A percentile compares a stretch with the other conserved stretches of the same genome.
Evolutionary conservation across 2,797 vertebrate genomes (phyloP).

Genomic region (Euthynnus affinis): DNA sequence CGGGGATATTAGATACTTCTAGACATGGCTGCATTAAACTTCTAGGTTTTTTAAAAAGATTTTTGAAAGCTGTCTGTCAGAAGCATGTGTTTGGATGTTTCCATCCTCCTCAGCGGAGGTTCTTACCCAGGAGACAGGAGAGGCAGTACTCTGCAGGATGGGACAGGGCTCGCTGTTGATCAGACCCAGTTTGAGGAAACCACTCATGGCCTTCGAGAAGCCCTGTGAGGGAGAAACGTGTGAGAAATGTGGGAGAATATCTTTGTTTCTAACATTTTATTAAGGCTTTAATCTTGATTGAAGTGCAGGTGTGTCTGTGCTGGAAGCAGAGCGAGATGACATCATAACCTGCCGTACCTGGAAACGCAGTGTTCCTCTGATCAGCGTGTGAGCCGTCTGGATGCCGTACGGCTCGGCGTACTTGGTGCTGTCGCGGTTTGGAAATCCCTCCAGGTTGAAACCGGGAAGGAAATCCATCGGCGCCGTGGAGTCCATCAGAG

Average conservation of each 20-base stretch:
- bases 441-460: constrained; percentile 95
- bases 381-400: constrained; percentile 90
- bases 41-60: background rate
- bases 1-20: background rate
- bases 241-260: background rate
- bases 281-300: background rate
- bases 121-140: constrained; percentile 92
- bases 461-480: constrained; percentile 94
- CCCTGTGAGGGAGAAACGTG: constrained; percentile 87
- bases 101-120: background rate
- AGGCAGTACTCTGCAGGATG: constrained; percentile 71
- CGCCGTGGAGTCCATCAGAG: constrained; percentile 88
- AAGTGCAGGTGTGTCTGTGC: too few relatives aligned
- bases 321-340: too few relatives aligned
- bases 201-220: constrained; percentile 89
- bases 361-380: constrained; percentile 95
- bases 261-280: background rate
- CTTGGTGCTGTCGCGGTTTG: constrained; percentile 96
- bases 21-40: background rate
- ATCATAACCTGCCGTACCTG: constrained; percentile 82
- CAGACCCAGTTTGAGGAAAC: constrained; percentile 93
- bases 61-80: constrained; percentile 14
- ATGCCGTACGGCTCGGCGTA: constrained; percentile 93
- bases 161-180: constrained; percentile 89
- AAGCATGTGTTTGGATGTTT: background rate